Evolutionary conservation across 2,113 vertebrate genomes (phyloP), one percentile per base, ranked within the genome.

Genomic region (Ophthalmolycus amberensis): DNA sequence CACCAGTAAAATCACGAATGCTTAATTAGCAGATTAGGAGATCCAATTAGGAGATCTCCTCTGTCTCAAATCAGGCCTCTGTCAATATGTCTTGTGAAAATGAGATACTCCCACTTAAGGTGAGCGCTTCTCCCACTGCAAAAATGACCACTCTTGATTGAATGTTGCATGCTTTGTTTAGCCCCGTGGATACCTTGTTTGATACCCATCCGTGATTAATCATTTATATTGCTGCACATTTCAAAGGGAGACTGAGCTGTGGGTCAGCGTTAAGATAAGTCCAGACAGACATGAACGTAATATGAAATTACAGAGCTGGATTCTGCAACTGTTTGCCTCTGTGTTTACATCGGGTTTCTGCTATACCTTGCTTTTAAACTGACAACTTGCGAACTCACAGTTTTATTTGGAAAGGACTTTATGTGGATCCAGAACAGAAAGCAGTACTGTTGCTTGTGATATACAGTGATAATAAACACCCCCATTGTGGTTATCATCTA

Each of bases 21-120:
- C 93, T 93, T 94, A 92, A 95, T 94, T 95, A 95, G 90, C 92
- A 93, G 93, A 95, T 94, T 94, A 94, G 90, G 77, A 94, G 92
- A 95, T 95, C 94, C 92, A 94, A 95, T 95, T 95, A 95, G 91
- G 71, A 94, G 94, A 95, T 95, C 92, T 94, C 91, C 89, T 92
- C 92, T 88, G 92, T 91, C 83, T 90, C 82, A 80, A 87, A 94
- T 92, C 93, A 85, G 67, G 76, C 80, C 67, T 79, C 71, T 64
- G 86, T 90, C 87, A 92, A 89, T 88, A 87, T 81, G 90, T 88
- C 89, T 86, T 86, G 91, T 91, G 87, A 90, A 92, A 94, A 93
- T 91, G 88, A 93, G 89, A 93, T 85, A 88, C 83, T 90, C 42
- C 69, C 64, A 74, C 82, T 74, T 80, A 65, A 84, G 74, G 80